Evolutionary conservation across 2,113 vertebrate genomes (phyloP), one percentile per base, ranked within the genome.

Genomic region (Chinchilla lanigera): DNA sequence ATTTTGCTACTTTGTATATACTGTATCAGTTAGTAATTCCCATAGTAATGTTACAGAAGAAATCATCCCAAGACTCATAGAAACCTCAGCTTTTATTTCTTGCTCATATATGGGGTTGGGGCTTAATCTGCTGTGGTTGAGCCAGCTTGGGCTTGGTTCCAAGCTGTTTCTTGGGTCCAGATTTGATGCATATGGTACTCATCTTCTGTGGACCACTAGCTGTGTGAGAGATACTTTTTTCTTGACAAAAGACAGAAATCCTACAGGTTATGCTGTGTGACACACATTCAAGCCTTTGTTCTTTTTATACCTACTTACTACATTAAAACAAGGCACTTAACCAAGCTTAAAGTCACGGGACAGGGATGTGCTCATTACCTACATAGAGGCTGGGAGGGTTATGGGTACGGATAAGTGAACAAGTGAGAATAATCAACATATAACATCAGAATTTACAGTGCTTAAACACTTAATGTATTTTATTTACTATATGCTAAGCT

Each of bases 401-500:
- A 24, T 92, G 20, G 47, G 47, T 50, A 50, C 5, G 47, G 33
- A 63, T 26, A 7, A 82, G 1, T 83, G 8, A 92, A 88, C 69
- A 78, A 30, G 26, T 58, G 20, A 92, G n/a, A 71, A 44, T 35
- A 73, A 14, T 80, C 14, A 28, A 1, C 69, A 11, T 67, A 0
- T 80, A 30, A 52, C 58, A 44, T 90, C 81, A 94, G 28, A 92
- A 86, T 61, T 93, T 93, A 67, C 13, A 44, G 54, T 91, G 33
- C 47, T 95, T 69, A 61, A 56, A 89, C 38, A 67, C 65, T 35
- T 20, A 65, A 65, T 65, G 9, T 75, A 10, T 75, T 75, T 75
- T 75, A 35, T 56, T 82, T 56, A 20, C 19, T 73, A 50, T 11
- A 41, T 96, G 56, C 58, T 96, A 86, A 83, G 63, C 3, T 63